phyloP scores from a whole-genome alignment of 2,888 invertebrate species.

The Acanthoscelides obtectus region DNA sequence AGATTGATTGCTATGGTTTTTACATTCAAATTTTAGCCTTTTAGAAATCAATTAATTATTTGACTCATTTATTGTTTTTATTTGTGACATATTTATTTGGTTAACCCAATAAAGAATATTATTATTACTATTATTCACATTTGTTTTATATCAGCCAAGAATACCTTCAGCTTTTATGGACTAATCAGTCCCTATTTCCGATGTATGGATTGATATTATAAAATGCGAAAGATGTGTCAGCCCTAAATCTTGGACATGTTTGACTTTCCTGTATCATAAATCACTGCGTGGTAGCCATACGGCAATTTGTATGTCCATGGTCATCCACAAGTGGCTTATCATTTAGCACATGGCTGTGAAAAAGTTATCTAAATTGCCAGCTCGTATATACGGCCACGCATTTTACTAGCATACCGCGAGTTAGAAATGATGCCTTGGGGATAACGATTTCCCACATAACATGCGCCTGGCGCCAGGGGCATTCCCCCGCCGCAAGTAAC shows the following conservation, averaged over 20 bases:
- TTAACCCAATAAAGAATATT: no score
- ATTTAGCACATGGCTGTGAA: constrained; percentile 23
- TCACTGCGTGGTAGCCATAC: neutral
- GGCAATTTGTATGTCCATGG: neutral
- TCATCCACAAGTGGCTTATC: constrained; percentile 9
- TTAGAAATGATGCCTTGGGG: neutral
- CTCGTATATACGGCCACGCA: constrained; percentile 19
- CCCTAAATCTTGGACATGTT: neutral
- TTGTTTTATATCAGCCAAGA: no score
- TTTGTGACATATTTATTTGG: no score
- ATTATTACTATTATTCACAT: no score
- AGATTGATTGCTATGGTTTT: no score
- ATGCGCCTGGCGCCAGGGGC: neutral
- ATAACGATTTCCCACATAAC: neutral
- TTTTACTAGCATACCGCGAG: constrained; percentile 15
- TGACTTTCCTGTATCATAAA: neutral
- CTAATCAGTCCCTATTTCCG: no score
- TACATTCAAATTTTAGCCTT: no score
- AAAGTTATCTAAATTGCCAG: constrained; percentile 26
- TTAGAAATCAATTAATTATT: no score
- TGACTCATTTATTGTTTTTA: no score
- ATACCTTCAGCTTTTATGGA: no score
- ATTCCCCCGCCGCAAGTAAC: neutral
- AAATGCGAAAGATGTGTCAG: no score
- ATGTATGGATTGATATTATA: no score